Evolutionary conservation across 2,797 vertebrate species (phyloP), one percentile per base, ranked within the genome.

Genomic region (Mionectes olivaceus): DNA sequence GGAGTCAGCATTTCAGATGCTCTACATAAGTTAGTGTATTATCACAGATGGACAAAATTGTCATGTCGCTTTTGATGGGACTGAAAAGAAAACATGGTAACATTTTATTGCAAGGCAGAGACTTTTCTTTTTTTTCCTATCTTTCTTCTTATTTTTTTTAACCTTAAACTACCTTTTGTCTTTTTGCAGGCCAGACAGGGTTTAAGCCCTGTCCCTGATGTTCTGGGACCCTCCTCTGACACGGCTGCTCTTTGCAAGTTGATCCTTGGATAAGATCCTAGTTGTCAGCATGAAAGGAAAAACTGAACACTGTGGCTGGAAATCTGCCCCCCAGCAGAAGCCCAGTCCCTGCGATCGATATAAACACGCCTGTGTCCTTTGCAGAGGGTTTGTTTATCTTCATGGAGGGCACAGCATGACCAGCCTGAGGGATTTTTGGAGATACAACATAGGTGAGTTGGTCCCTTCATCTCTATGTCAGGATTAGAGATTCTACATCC

Each of bases 371-470:
- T 98, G 98, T 93, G 98, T 97, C 93, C 78, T 94, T 35, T 97
- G 95, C 28, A 86, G 97, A 23, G 98, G 97, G 32, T 77, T 97
- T 13, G 94, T 99, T 27, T 99, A 99, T 32, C 24, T 99, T 71
- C 94, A 98, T 37, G 99, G 99, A 33, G 99, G 99, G 44, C 93
- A 98, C 49, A 95, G 95, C 88, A 97, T 63, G 90, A 57, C 90
- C 90, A 89, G 80, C 11, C 97, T 98, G 60, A 94, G 97, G 50
- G 99, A 99, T 96, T 98, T 99, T 94, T 99, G 99, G 99, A 97
- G 97, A 49, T 99, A 99, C 97, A 96, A 83, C 27, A 96, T 98
- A 10, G 98, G 99, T 99, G 97, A 98, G 98, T 64, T 35, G 79
- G 28, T 14, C 32, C 30, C 47, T 94, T 60, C 33, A 2, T 35